A percentile compares a stretch with the other conserved stretches of the same genome.
Conservation (phyloP, 2,113 vertebrate species). For the Vimba vimba region DNA sequence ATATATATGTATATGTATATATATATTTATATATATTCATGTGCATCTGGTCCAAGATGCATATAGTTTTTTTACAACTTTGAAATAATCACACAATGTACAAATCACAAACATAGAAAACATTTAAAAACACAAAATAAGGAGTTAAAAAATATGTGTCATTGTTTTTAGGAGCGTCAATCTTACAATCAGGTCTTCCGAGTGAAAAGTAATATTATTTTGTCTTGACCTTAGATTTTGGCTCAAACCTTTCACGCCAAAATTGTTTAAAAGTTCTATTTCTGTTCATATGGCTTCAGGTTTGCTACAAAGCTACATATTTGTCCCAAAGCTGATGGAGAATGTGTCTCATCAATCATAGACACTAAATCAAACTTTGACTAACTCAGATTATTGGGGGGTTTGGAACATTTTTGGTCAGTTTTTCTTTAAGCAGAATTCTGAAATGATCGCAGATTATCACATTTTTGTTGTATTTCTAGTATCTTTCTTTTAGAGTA, state of each 20-base stretch:
- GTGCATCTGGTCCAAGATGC: constrained; percentile 72
- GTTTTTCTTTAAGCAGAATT: neutral
- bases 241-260: neutral
- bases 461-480: neutral
- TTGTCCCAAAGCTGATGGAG: constrained; percentile 19
- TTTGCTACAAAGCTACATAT: constrained; percentile 37
- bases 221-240: constrained; percentile 25
- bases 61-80: constrained; percentile 65
- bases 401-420: neutral
- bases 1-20: constrained; percentile 69
- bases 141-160: constrained; percentile 32
- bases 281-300: constrained; percentile 65
- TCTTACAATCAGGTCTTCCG: constrained; percentile 69
- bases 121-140: constrained; percentile 44
- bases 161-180: constrained; percentile 59
- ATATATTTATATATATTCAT: constrained; percentile 57
- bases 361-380: neutral
- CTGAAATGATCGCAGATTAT: constrained; percentile 2
- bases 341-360: neutral
- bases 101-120: constrained; percentile 62
- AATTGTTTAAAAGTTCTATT: neutral
- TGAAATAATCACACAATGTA: constrained; percentile 73
- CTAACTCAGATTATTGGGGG: neutral
- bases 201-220: constrained; percentile 38
- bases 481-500: neutral